These are phyloP conservation scores for Myripristis jacobus DNA, from an alignment of 2,797 vertebrate species.

Conservation along the genomic window DNA sequence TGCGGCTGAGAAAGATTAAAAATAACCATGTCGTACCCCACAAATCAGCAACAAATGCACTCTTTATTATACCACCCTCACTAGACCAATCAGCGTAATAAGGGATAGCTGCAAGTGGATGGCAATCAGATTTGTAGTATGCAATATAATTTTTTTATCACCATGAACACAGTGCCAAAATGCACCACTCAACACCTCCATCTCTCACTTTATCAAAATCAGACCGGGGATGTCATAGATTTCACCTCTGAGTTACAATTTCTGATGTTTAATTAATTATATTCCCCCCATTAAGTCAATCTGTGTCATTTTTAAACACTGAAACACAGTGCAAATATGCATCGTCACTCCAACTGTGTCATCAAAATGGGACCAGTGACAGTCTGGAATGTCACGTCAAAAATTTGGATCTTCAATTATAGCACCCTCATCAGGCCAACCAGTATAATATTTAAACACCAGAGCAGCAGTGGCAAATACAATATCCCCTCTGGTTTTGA, in stretches of 20 bases:
- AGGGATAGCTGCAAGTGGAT: too few relatives aligned
- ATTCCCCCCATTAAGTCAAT: too few relatives aligned
- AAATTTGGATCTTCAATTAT: too few relatives aligned
- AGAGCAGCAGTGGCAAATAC: neutral
- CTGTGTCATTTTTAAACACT: too few relatives aligned
- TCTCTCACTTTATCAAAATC: too few relatives aligned
- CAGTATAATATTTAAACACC: neutral
- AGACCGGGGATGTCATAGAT: neutral
- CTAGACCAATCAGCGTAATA: slow-evolving; percentile 13
- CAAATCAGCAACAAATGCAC: neutral
- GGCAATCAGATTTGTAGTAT: neutral
- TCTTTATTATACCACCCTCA: slow-evolving; percentile 33
- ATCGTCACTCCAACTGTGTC: too few relatives aligned
- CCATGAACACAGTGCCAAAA: neutral
- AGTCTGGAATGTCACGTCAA: too few relatives aligned
- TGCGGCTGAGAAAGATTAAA: neutral
- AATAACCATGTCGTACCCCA: neutral
- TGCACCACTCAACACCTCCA: too few relatives aligned
- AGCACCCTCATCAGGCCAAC: too few relatives aligned
- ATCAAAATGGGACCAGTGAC: too few relatives aligned
- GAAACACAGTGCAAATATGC: neutral
- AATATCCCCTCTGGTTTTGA: too few relatives aligned
- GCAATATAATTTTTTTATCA: neutral
- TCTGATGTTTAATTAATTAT: too few relatives aligned
- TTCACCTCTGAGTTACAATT: neutral